Evolutionary conservation across 53 echinoderm and acorn worm species (phyloP).

Genomic region (Stichopus horrens): DNA sequence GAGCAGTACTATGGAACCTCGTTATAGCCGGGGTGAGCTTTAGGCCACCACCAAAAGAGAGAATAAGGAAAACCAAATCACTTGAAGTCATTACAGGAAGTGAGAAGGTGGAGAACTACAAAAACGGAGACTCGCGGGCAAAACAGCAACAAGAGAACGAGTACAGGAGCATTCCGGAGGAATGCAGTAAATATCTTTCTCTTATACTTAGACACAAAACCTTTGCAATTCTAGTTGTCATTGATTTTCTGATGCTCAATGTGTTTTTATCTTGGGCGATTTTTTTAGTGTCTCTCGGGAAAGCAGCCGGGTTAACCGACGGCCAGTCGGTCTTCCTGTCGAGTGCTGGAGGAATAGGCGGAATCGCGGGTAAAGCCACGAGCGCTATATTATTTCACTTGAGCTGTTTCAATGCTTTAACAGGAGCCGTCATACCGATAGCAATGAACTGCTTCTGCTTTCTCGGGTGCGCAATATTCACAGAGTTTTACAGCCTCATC

Average conservation of each 20-base stretch:
- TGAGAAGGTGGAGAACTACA: too few species aligned
- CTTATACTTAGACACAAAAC: neutral
- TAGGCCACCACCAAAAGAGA: neutral
- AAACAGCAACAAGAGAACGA: too few species aligned
- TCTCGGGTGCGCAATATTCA: neutral
- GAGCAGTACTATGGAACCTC: slow-evolving; percentile 9
- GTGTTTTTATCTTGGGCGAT: slow-evolving; percentile 18
- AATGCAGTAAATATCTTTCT: neutral
- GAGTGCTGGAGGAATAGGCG: slow-evolving; percentile 21
- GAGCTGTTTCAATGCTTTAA: neutral
- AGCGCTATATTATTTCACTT: neutral
- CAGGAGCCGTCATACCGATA: neutral
- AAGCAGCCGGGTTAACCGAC: neutral
- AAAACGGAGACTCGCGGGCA: too few species aligned
- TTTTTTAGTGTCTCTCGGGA: slow-evolving; percentile 13
- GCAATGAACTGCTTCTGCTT: neutral
- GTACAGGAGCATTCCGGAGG: too few species aligned
- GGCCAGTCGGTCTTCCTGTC: neutral
- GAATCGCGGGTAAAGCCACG: neutral
- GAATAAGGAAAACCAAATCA: too few species aligned
- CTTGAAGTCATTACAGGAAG: too few species aligned
- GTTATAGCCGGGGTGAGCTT: neutral
- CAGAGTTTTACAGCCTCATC: neutral
- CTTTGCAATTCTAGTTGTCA: neutral
- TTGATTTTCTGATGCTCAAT: neutral